A percentile compares a stretch with the other conserved stretches of the same genome.
These are phyloP conservation scores for Cynopterus sphinx DNA, from an alignment of 2,797 vertebrate genomes.

Conservation along the genomic window DNA sequence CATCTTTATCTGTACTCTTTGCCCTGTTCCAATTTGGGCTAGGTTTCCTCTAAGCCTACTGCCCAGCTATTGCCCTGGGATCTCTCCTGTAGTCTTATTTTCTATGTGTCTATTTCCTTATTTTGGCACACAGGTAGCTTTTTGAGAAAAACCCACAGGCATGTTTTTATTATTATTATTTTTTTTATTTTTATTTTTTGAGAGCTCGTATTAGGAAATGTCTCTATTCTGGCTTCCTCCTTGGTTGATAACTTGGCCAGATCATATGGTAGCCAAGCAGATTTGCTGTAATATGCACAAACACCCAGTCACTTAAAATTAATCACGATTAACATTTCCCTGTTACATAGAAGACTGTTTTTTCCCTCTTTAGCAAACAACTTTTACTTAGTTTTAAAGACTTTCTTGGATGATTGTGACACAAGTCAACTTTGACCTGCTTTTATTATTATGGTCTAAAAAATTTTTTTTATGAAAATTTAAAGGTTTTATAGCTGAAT, in stretches of 20 bases:
- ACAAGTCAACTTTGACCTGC: conserved; percentile 34
- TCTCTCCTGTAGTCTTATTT: neutral
- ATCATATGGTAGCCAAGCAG: neutral
- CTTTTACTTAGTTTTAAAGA: conserved; percentile 49
- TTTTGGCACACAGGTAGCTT: conserved; percentile 13
- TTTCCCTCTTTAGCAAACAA: neutral
- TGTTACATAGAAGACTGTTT: neutral
- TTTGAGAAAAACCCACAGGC: conserved; percentile 15
- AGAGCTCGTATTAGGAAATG: conserved; percentile 16
- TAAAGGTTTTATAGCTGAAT: conserved; percentile 27
- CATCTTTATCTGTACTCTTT: neutral
- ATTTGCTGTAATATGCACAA: neutral
- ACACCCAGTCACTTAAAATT: neutral
- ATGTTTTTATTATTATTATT: neutral
- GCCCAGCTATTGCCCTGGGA: neutral
- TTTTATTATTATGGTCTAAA: conserved; percentile 25
- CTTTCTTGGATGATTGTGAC: neutral
- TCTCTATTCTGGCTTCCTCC: conserved; percentile 18
- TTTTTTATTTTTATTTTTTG: neutral
- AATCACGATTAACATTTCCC: neutral
- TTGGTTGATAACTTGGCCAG: neutral
- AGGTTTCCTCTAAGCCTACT: neutral
- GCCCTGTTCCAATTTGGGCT: neutral
- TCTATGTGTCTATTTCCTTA: neutral
- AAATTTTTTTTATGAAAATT: conserved; percentile 20